Conservation (phyloP, 2,888 invertebrate genomes). For the Apotomis turbidana region DNA sequence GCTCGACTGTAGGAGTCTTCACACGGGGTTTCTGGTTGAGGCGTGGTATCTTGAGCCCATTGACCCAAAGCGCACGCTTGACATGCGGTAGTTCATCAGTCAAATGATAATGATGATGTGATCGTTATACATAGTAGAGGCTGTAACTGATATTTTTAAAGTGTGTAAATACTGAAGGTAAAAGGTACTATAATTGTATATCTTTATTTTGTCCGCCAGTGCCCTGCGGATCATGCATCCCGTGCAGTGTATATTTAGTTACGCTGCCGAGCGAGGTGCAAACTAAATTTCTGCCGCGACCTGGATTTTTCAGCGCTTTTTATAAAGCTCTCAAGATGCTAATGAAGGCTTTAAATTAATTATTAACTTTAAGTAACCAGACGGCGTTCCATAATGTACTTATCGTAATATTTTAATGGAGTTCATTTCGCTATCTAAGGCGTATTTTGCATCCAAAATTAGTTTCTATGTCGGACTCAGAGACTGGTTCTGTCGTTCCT, state of each 20-base stretch:
- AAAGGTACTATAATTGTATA: neutral
- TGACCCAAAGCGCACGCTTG: no score
- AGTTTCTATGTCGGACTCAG: neutral
- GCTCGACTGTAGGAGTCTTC: no score
- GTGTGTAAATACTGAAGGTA: no score
- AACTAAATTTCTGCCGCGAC: constrained; percentile 29
- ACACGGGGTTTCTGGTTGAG: no score
- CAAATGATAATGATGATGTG: no score
- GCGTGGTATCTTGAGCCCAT: no score
- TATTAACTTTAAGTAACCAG: constrained; percentile 35
- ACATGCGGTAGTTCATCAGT: no score
- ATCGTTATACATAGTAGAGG: no score
- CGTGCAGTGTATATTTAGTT: constrained; percentile 26
- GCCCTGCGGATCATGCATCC: neutral
- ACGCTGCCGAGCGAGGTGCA: constrained; percentile 29
- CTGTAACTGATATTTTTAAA: no score
- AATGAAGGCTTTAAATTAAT: constrained; percentile 38
- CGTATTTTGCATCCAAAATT: constrained; percentile 1
- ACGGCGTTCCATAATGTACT: constrained; percentile 14
- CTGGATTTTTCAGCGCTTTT: constrained; percentile 29
- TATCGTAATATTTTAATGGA: constrained; percentile 31
- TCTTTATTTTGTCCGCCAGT: constrained; percentile 19
- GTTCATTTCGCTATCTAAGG: neutral
- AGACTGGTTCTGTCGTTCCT: no score
- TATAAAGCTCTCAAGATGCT: constrained; percentile 23